These are phyloP conservation scores for Epizoanthus rinbou DNA, from an alignment of 92 coral and sea anemone genomes.

Conservation along the genomic window DNA sequence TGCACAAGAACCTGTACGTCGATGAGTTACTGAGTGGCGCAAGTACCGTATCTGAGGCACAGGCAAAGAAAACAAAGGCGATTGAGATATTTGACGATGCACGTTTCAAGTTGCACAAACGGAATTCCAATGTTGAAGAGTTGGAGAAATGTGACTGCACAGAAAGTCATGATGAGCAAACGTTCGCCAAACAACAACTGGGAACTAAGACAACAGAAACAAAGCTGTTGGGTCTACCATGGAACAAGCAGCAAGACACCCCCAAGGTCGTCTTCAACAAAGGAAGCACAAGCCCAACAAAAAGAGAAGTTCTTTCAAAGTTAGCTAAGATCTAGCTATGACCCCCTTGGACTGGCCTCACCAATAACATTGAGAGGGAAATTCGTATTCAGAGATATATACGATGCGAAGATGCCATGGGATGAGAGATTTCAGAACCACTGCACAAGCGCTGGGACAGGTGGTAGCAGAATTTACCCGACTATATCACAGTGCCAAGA, in stretches of 20 bases:
- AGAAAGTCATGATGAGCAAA: neutral
- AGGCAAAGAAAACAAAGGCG: neutral
- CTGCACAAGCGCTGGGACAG: conserved; percentile 3
- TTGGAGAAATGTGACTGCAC: conserved; percentile 10
- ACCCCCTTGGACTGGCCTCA: conserved; percentile 31
- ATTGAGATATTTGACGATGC: conserved; percentile 37
- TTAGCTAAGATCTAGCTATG: conserved; percentile 29
- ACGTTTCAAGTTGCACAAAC: conserved; percentile 31
- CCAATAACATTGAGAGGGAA: conserved; percentile 7
- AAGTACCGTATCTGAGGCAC: neutral
- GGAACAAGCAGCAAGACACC: conserved; percentile 19
- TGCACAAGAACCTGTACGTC: conserved; percentile 20
- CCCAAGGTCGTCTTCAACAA: neutral
- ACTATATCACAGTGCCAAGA: neutral
- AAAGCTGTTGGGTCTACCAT: conserved; percentile 7
- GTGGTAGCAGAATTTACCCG: neutral
- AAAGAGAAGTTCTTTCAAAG: conserved; percentile 6
- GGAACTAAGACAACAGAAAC: conserved; percentile 13
- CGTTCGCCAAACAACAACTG: conserved; percentile 10
- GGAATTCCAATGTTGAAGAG: conserved; percentile 47
- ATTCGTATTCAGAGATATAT: conserved; percentile 5
- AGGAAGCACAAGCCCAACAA: neutral
- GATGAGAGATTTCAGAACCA: conserved; percentile 5
- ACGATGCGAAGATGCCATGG: conserved; percentile 29
- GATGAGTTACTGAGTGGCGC: conserved; percentile 32